Percentiles rank a stretch among this genome's conserved stretches.
phyloP scores from a whole-genome alignment of 2,888 invertebrate species.

The Eupeodes luniger region DNA sequence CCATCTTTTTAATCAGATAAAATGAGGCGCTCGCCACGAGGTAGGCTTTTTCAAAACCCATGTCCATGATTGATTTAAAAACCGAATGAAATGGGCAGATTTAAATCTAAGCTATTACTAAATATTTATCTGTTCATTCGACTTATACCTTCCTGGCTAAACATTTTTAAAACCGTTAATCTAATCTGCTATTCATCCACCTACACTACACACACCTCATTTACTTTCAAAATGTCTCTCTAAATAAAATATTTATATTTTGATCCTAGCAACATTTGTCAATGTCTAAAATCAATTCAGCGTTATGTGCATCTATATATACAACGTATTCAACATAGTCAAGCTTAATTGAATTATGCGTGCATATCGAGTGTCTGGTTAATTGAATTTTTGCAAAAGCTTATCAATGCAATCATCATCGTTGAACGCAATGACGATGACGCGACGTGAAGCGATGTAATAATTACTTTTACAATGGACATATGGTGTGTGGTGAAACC shows the following conservation, averaged over 20 bases:
- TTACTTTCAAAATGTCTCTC: neutral
- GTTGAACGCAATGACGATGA: neutral
- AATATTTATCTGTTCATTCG: neutral
- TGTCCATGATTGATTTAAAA: no score
- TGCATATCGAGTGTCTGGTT: slow-evolving; percentile 42
- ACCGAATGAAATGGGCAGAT: neutral
- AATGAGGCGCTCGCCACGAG: no score
- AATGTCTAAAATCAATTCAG: slow-evolving; percentile 26
- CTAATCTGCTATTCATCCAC: neutral
- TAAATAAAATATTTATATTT: neutral
- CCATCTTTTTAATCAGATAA: no score
- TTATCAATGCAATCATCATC: slow-evolving; percentile 65
- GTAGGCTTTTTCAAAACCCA: no score
- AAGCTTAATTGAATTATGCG: slow-evolving; percentile 46
- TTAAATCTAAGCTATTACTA: neutral
- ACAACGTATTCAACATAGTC: neutral
- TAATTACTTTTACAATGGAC: slow-evolving; percentile 45
- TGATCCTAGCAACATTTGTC: slow-evolving; percentile 10
- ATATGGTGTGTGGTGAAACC: neutral
- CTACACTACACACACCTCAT: neutral
- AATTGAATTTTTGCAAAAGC: slow-evolving; percentile 65
- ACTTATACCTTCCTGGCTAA: neutral
- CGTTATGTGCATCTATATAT: neutral
- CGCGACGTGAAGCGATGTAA: neutral
- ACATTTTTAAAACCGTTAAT: slow-evolving; percentile 5